Base-by-base conservation (phyloP, 2,113 vertebrate genomes). In the Coreoperca whiteheadi region DNA sequence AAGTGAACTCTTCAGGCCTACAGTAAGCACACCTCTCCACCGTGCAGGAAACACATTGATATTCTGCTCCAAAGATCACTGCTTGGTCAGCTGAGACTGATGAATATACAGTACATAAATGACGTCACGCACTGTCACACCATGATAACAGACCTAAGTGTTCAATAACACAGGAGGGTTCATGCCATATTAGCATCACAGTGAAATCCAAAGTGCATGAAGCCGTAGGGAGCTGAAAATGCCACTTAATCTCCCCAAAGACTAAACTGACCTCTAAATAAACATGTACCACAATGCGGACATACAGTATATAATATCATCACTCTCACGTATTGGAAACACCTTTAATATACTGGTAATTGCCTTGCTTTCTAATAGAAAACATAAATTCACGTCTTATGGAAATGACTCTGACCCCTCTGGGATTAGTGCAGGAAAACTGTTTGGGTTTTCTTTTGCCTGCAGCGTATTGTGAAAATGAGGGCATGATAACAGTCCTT, bases 401-500 rank as follows among this genome's bases (percentile, higher is more conserved):
- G 43, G 28, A 90, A 88, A 88, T 71, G 4, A 81, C 50, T 79
- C 30, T 23, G 74, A 85, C 72, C 66, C 59, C 63, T 61, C 54
- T 63, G 72, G 71, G 73, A 81, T 82, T 63, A 64, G 61, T 54
- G 37, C 66, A 23, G 57, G 61, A 66, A 88, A 84, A 76, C 30
- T 14, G 20, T 20, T 76, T 64, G 3, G 43, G 56, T 43, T 81
- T 65, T 65, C 32, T 87, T 64, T 53, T 56, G 37, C 54, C 50
- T 48, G 81, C 77, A 66, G 79, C 4, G 8, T 64, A 74, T 53
- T 82, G 60, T 86, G 37, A 83, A 89, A 89, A 92, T 34, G 63
- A 90, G 82, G 83, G 37, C 83, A 84, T 12, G 66, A 76, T 67
- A 86, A 73, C 83, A 83, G 74, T 79, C 66, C 68, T 72, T 82